These are phyloP conservation scores for Fragum sueziense DNA, from an alignment of 2,888 invertebrate genomes.

Conservation along the genomic window DNA sequence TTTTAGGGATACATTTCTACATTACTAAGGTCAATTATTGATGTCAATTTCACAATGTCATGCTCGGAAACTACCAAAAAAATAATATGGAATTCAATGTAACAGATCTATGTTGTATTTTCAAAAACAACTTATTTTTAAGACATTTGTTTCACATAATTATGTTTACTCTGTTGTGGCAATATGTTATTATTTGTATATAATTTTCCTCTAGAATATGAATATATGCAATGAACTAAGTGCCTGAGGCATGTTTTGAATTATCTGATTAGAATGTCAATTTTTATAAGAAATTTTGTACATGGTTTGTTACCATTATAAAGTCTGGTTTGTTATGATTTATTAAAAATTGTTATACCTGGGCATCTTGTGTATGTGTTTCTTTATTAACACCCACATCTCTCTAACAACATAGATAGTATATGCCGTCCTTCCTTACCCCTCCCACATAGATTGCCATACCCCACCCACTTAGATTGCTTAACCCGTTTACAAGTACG, in stretches of 20 bases:
- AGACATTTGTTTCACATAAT: no score
- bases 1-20: no score
- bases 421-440: background rate
- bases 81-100: no score
- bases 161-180: background rate
- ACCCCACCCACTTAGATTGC: no score
- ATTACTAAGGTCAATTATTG: no score
- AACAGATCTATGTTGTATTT: no score
- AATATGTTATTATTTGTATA: background rate
- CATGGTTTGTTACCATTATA: background rate
- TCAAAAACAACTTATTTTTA: no score
- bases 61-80: no score
- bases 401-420: no score
- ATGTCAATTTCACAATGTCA: no score
- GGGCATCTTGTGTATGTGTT: constrained; percentile 6
- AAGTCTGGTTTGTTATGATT: background rate
- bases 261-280: background rate
- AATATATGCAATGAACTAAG: background rate
- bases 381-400: background rate
- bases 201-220: background rate
- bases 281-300: background rate
- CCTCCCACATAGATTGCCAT: background rate
- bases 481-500: no score
- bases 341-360: background rate
- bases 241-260: background rate